Percentiles rank a stretch among this genome's conserved stretches.
Conservation (phyloP, 2,888 invertebrate genomes). For the Phlogophora meticulosa region DNA sequence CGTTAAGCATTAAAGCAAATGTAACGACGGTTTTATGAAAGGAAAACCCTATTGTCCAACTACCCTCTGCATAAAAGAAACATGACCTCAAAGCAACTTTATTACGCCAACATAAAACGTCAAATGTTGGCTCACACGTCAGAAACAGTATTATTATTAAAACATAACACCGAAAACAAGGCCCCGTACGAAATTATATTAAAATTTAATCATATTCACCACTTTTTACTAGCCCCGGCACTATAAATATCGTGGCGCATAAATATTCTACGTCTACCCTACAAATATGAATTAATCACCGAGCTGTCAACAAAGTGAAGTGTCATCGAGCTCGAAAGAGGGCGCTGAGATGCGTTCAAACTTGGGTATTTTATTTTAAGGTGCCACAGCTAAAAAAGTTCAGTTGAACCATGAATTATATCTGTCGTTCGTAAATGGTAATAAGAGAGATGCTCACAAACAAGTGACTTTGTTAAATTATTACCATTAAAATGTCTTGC, state of each 20-base stretch:
- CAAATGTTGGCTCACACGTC: conserved; percentile 30
- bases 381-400: neutral
- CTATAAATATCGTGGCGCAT: conserved; percentile 68
- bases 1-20: neutral
- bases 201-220: conserved; percentile 67
- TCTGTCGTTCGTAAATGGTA: no score
- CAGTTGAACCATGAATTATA: neutral
- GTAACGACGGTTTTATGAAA: conserved; percentile 2
- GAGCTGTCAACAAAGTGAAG: conserved; percentile 82
- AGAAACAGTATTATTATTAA: conserved; percentile 39
- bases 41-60: neutral
- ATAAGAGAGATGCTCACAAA: no score
- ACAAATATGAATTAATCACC: conserved; percentile 84
- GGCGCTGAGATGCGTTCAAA: conserved; percentile 69
- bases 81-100: neutral
- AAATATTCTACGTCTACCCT: conserved; percentile 75
- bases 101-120: conserved; percentile 31
- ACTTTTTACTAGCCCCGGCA: conserved; percentile 57
- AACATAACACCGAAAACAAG: conserved; percentile 48
- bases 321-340: conserved; percentile 80
- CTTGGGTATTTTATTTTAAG: conserved; percentile 47
- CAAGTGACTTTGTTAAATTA: no score
- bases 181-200: conserved; percentile 44
- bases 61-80: neutral
- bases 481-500: no score